phyloP scores from a whole-genome alignment of 2,797 vertebrate genomes.

The Halcyon badia region DNA sequence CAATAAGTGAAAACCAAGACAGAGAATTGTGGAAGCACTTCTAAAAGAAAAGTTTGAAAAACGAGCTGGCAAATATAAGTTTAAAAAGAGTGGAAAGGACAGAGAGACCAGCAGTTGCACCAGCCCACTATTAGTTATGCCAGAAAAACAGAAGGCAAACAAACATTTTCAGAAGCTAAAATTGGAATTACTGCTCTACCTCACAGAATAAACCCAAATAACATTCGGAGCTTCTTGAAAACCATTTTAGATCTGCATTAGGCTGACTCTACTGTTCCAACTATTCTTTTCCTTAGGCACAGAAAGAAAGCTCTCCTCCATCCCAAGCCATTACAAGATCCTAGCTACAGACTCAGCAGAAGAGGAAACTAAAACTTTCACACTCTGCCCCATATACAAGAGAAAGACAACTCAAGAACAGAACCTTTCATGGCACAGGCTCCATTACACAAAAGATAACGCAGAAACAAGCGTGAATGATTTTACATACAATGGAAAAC shows the following conservation, averaged over 20 bases:
- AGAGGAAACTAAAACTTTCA: neutral
- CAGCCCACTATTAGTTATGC: too few species aligned
- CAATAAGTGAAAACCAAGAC: neutral
- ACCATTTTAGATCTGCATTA: neutral
- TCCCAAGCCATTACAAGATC: neutral
- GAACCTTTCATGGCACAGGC: neutral
- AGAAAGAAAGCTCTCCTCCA: neutral
- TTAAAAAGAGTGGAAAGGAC: neutral
- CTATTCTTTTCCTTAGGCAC: neutral
- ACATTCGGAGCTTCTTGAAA: neutral
- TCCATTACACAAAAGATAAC: neutral
- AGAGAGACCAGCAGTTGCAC: neutral
- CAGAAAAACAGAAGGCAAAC: neutral
- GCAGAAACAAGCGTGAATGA: neutral
- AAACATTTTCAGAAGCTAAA: neutral
- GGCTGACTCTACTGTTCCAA: neutral
- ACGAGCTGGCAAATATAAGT: neutral
- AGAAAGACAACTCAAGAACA: neutral
- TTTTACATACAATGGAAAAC: neutral
- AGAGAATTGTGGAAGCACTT: neutral
- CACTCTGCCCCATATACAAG: fast-evolving
- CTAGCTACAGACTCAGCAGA: neutral
- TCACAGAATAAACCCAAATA: neutral
- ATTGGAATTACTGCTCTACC: neutral
- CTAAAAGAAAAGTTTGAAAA: neutral